Conservation (phyloP, 2,888 invertebrate species). For the Pachliopta kotzebuea region DNA sequence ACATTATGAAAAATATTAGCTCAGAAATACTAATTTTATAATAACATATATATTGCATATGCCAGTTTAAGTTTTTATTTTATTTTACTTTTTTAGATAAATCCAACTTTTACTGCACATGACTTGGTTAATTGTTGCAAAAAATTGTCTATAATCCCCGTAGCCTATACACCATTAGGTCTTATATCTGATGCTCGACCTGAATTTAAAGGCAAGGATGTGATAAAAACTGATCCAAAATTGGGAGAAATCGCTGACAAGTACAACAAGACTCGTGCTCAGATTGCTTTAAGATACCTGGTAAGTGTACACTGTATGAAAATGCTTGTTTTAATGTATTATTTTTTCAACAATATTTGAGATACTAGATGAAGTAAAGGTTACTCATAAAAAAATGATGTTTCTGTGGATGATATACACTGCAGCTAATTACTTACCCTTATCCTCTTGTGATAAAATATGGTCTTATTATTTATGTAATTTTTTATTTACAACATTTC, state of each 20-base stretch:
- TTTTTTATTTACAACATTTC: too few relatives aligned
- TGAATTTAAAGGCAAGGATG: slow-evolving; percentile 74
- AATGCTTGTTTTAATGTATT: background rate
- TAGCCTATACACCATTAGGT: slow-evolving; percentile 87
- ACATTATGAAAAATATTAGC: too few relatives aligned
- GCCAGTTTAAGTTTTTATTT: too few relatives aligned
- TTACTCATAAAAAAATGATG: too few relatives aligned
- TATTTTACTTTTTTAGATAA: slow-evolving; percentile 65
- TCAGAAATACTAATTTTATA: too few relatives aligned
- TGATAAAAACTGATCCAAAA: slow-evolving; percentile 80
- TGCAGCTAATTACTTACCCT: too few relatives aligned
- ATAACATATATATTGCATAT: too few relatives aligned
- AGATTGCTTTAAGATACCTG: slow-evolving; percentile 84
- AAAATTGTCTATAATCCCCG: slow-evolving; percentile 81
- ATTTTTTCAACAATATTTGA: too few relatives aligned
- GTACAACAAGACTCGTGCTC: slow-evolving; percentile 83
- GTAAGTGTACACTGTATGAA: slow-evolving; percentile 56
- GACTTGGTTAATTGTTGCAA: slow-evolving; percentile 86
- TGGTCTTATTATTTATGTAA: too few relatives aligned
- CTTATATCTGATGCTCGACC: slow-evolving; percentile 70
- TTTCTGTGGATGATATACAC: too few relatives aligned
- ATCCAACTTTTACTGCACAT: slow-evolving; percentile 85
- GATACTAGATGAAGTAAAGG: too few relatives aligned
- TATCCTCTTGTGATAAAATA: too few relatives aligned
- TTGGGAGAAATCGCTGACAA: slow-evolving; percentile 80